Base-by-base conservation (phyloP, 2,113 vertebrate species). In the Gnathonemus echidnorhynchus region DNA sequence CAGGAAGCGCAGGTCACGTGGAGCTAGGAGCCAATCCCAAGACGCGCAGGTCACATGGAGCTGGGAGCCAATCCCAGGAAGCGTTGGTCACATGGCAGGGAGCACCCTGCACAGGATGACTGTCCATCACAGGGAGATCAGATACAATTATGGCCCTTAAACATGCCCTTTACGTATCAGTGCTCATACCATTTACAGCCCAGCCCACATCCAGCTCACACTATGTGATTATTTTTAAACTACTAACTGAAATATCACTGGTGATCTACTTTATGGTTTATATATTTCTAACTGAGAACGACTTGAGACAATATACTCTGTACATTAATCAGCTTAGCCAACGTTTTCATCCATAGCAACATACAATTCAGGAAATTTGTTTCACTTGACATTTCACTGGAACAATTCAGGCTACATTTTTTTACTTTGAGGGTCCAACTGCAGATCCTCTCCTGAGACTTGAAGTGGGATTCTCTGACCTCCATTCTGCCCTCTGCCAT, bases 221-320 rank as follows among this genome's bases (percentile, higher is more conserved):
- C 11, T 77, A 19, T 17, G 35, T 77, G 70, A 77, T 6, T 80
- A 80, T 80, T 42, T 42, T 39, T 17, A 80, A 80, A 80, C 35
- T 80, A 3, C 35, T 80, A 80, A 42, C 74, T 80, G 74, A 80
- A 80, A 80, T 80, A 80, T 80, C 74, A 80, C 74, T 80, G 74
- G 74, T 6, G 17, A 80, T 80, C 35, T 80, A 42, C n/a, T 70
- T 70, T 70, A 70, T 70, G 62, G 10, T 31, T 27, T 70, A 70
- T 70, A 70, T 70, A 27, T 80, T 80, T 17, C 31, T 80, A 17
- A 39, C 74, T 39, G 74, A 80, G 74, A 42, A 39, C 0, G 35
- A 80, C 31, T 42, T 35, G 31, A 80, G 31, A 80, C 74, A 80
- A 80, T 80, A 80, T 42, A 19, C 35, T 80, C 31, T 2, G 5